Evolutionary conservation across 2,113 vertebrate genomes (phyloP).

Genomic region (Enhydra lutris): DNA sequence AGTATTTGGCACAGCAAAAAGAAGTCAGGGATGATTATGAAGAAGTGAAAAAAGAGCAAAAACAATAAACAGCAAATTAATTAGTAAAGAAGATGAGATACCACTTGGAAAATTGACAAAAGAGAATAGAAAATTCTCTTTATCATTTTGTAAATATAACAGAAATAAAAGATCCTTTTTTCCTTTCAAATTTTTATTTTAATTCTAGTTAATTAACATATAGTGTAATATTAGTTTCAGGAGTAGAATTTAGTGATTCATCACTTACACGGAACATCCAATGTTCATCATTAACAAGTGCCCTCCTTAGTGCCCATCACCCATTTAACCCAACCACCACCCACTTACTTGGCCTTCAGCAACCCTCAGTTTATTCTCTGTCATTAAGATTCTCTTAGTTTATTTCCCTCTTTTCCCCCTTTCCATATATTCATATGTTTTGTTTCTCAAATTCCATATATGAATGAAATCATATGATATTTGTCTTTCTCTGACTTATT

Average conservation of each 20-base stretch:
- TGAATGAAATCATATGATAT: not conserved
- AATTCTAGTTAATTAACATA: not conserved
- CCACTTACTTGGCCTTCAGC: not conserved
- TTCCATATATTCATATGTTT: not conserved
- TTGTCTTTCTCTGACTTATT: not conserved
- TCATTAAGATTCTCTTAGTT: not conserved
- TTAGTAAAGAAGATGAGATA: not conserved
- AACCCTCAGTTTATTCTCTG: not conserved
- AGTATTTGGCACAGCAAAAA: not conserved
- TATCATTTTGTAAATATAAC: not conserved
- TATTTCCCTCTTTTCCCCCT: not conserved
- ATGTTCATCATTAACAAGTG: not conserved
- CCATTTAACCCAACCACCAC: not conserved
- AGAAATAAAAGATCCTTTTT: not conserved
- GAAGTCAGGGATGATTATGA: not conserved
- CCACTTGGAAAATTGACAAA: not conserved
- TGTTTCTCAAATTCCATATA: not conserved
- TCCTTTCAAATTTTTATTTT: not conserved
- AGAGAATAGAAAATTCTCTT: not conserved
- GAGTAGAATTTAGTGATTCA: not conserved
- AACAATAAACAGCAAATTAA: not conserved
- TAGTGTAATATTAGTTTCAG: not conserved
- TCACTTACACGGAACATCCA: not conserved
- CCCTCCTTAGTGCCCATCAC: not conserved
- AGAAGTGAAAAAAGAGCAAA: not conserved